Base-by-base conservation (phyloP, 1,140 invertebrate species). In the Drosophila nasuta region DNA sequence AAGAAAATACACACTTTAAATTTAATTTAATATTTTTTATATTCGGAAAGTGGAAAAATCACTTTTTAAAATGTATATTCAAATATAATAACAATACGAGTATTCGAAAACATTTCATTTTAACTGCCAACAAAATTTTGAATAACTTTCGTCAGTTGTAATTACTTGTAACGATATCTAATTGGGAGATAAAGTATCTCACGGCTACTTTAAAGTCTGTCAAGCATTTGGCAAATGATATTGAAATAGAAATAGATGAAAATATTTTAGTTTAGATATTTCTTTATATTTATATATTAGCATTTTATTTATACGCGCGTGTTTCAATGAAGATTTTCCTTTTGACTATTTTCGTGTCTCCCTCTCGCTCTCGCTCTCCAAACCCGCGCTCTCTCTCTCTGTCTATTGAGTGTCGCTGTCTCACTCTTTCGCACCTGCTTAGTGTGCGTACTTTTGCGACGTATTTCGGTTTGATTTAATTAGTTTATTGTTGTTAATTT, bases 401-500 rank as follows among this genome's bases (percentile, higher is more conserved):
- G 10, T 28, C 43, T 59, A 8, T n/a, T 1, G n/a, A n/a, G 20
- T 15, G 7, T n/a, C 38, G 5, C 49, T 69, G 57, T 77, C 79
- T 65, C 68, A 13, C 43, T 58, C 13, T 51, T 28, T 30, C 56
- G 46, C 63, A 38, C 35, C 13, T 11, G 7, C 58, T 41, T 46
- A 43, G 46, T 65, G 33, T 70, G 82, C 57, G 57, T 59, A 64
- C 66, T 75, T 86, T 85, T 87, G 82, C 82, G 75, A 86, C 79
- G 75, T 86, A 82, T 87, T 81, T 86, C 62, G 51, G 68, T 82
- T 81, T 78, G 82, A 86, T 86, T 82, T 87, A 86, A 86, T 86
- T 87, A 87, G 75, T 86, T 86, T 86, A 87, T 86, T 86, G 75
- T 74, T 81, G 79, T 85, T 85, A 86, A 77, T 77, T 77, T 68